A percentile compares a stretch with the other conserved stretches of the same genome.
Evolutionary conservation across 2,797 vertebrate genomes (phyloP).

Genomic region (Darevskia nairensis): DNA sequence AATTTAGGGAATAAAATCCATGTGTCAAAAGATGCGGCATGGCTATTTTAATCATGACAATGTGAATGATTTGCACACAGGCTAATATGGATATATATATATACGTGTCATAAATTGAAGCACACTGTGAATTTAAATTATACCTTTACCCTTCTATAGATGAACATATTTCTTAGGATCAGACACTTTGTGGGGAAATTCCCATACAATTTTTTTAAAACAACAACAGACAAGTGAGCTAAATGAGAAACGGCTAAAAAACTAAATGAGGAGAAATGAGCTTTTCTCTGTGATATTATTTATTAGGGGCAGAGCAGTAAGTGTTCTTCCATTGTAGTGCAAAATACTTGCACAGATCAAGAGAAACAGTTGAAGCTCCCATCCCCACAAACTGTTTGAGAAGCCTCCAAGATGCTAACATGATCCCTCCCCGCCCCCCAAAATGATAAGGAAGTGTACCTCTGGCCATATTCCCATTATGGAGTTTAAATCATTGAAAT

Average conservation of each 20-base stretch:
- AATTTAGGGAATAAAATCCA: slow-evolving; percentile 30
- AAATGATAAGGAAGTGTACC: neutral
- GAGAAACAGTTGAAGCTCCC: neutral
- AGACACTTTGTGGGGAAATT: neutral
- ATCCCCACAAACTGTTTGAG: neutral
- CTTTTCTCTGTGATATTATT: neutral
- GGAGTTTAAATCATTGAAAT: neutral
- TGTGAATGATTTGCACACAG: neutral
- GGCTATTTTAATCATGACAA: slow-evolving; percentile 30
- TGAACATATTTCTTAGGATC: slow-evolving; percentile 17
- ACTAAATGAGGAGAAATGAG: neutral
- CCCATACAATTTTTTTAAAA: neutral
- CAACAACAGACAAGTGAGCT: neutral
- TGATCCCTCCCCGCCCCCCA: neutral
- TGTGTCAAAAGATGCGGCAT: slow-evolving; percentile 8
- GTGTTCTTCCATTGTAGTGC: neutral
- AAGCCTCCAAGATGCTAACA: neutral
- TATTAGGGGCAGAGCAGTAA: neutral
- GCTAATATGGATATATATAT: neutral
- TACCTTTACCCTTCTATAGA: neutral
- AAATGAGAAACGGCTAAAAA: neutral
- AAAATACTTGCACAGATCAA: neutral
- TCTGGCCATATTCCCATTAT: neutral
- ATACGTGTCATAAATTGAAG: neutral
- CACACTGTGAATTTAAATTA: neutral